Conservation (phyloP, 2,797 vertebrate genomes). For the Rachycentron canadum region DNA sequence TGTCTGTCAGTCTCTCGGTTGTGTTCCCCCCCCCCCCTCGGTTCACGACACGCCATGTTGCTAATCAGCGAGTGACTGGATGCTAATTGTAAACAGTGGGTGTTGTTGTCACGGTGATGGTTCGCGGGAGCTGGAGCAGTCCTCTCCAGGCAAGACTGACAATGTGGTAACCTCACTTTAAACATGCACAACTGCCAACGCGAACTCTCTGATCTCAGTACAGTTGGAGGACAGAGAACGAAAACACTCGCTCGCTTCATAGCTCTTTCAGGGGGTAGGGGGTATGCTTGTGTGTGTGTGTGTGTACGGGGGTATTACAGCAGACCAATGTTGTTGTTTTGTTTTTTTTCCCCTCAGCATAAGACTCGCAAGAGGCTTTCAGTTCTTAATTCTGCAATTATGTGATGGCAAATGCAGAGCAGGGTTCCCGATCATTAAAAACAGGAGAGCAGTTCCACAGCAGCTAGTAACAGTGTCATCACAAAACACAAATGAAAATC, state of each 20-base stretch:
- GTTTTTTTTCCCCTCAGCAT: not conserved
- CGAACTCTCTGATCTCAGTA: slow-evolving; percentile 70
- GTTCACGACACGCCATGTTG: slow-evolving; percentile 34
- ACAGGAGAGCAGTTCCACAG: not conserved
- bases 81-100: slow-evolving; percentile 70
- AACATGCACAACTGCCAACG: slow-evolving; percentile 49
- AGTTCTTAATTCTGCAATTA: slow-evolving; percentile 4
- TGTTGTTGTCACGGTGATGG: slow-evolving; percentile 73
- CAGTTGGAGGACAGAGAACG: not conserved
- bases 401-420: slow-evolving; percentile 17
- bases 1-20: slow-evolving; percentile 4
- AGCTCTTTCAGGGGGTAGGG: slow-evolving; percentile 20
- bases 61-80: slow-evolving; percentile 58
- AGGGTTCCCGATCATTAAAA: slow-evolving; percentile 27
- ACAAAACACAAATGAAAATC: slow-evolving; percentile 41
- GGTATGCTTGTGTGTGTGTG: too few species aligned
- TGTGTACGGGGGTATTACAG: not conserved
- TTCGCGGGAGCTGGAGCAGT: slow-evolving; percentile 37
- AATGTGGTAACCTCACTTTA: slow-evolving; percentile 64
- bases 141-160: slow-evolving; percentile 54
- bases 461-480: slow-evolving; percentile 28
- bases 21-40: too few species aligned
- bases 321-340: not conserved
- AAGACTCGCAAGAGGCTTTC: slow-evolving; percentile 6
- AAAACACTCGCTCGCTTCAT: slow-evolving; percentile 4